phyloP scores from a whole-genome alignment of 92 coral and sea anemone species.

The Palythoa grandis region DNA sequence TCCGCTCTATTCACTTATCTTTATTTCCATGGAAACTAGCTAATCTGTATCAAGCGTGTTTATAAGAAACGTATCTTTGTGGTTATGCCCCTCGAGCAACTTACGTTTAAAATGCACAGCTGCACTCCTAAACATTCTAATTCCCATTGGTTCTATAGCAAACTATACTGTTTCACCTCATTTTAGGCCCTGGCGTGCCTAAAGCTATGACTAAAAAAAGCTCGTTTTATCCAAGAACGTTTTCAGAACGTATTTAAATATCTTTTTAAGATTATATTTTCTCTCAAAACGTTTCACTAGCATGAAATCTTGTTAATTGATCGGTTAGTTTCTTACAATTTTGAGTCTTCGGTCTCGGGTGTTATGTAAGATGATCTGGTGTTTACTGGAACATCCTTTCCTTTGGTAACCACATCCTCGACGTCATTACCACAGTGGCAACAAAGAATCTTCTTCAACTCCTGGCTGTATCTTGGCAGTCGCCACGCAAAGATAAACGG shows the following conservation, averaged over 20 bases:
- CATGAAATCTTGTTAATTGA: neutral
- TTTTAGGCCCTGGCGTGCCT: no score
- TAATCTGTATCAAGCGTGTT: no score
- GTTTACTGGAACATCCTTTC: neutral
- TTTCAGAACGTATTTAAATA: neutral
- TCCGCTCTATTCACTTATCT: no score
- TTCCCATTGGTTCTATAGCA: no score
- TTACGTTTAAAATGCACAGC: no score
- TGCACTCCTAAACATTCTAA: no score
- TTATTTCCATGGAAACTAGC: no score
- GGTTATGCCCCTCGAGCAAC: no score
- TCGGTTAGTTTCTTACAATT: neutral
- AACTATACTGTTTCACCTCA: no score
- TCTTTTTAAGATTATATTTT: neutral
- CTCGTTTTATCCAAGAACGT: no score
- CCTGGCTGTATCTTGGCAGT: slow-evolving; percentile 40
- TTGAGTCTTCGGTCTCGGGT: slow-evolving; percentile 27
- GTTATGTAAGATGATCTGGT: neutral
- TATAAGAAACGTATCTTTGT: no score
- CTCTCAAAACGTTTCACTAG: neutral
- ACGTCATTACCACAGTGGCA: slow-evolving; percentile 19
- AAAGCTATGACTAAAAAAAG: no score
- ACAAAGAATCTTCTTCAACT: slow-evolving; percentile 5
- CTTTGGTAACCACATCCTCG: neutral
- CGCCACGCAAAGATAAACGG: slow-evolving; percentile 39